phyloP scores from a whole-genome alignment of 2,888 invertebrate genomes.

The Brachylomia viminalis region DNA sequence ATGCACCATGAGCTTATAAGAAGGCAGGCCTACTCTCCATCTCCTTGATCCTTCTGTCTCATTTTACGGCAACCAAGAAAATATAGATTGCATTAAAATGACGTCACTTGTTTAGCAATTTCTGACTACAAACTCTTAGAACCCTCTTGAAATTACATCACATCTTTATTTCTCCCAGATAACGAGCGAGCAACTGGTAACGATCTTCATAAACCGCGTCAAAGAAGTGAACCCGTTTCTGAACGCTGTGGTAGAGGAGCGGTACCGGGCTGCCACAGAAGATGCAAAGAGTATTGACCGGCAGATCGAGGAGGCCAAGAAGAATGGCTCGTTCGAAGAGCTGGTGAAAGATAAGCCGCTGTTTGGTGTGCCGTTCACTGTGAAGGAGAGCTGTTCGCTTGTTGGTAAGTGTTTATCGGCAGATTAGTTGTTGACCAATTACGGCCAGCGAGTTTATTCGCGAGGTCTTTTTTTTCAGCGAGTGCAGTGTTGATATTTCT shows the following conservation, averaged over 20 bases:
- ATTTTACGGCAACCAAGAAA: not conserved
- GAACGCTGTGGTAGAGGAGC: slow-evolving; percentile 93
- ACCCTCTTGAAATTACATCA: not conserved
- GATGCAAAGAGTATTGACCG: slow-evolving; percentile 92
- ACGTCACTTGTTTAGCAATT: not conserved
- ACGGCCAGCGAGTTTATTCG: not conserved
- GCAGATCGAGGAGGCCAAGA: slow-evolving; percentile 73
- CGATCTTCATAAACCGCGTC: slow-evolving; percentile 92
- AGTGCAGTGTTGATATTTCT: not conserved
- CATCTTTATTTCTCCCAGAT: slow-evolving; percentile 81
- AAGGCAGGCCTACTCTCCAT: no score
- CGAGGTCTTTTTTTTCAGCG: no score
- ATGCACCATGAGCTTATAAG: no score
- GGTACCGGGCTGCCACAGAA: slow-evolving; percentile 91
- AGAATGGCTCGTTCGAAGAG: slow-evolving; percentile 77
- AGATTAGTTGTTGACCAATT: not conserved
- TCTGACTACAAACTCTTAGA: not conserved
- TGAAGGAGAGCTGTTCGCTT: slow-evolving; percentile 95
- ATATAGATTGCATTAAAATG: not conserved
- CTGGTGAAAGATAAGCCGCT: slow-evolving; percentile 91
- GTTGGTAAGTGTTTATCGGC: slow-evolving; percentile 89
- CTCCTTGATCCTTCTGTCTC: not conserved
- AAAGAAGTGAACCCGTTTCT: slow-evolving; percentile 92
- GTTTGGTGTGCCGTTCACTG: slow-evolving; percentile 95
- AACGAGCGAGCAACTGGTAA: slow-evolving; percentile 90